A percentile compares a stretch with the other conserved stretches of the same genome.
Evolutionary conservation across 2,113 vertebrate species (phyloP).

Genomic region (Pollachius pollachius): DNA sequence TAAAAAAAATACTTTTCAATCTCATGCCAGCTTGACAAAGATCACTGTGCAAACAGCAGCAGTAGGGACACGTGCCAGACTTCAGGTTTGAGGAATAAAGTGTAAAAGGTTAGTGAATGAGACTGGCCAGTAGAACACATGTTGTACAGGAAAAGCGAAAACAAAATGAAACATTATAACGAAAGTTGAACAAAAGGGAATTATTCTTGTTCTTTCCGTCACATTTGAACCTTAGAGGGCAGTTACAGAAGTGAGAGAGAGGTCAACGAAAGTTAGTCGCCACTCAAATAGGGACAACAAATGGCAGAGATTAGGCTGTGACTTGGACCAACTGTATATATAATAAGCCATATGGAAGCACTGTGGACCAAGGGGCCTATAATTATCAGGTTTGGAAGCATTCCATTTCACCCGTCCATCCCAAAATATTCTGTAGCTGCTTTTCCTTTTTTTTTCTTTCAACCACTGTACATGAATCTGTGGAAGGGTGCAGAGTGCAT

Average conservation of each 20-base stretch:
- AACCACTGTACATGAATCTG: no score
- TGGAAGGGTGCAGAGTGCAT: no score
- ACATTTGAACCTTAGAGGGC: constrained; percentile 6
- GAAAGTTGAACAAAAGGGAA: no score
- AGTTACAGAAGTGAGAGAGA: neutral
- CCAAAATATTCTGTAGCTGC: constrained; percentile 29
- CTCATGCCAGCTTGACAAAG: no score
- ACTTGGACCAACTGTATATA: constrained; percentile 12
- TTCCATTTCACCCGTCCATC: constrained; percentile 30
- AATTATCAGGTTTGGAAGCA: constrained; percentile 52
- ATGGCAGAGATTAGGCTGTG: constrained; percentile 14
- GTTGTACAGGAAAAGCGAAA: no score
- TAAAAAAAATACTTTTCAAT: no score
- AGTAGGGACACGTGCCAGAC: no score
- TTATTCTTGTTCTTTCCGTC: constrained; percentile 23
- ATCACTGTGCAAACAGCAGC: no score
- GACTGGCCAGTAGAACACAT: no score
- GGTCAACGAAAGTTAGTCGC: neutral
- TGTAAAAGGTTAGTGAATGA: no score
- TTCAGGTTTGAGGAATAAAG: no score
- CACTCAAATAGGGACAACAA: constrained; percentile 19
- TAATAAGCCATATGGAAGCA: constrained; percentile 5
- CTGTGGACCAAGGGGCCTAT: constrained; percentile 38
- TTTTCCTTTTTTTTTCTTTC: neutral
- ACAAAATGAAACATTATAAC: no score